Evolutionary conservation across 2,113 vertebrate species (phyloP), one percentile per base, ranked within the genome.

Genomic region (Chiloscyllium plagiosum): DNA sequence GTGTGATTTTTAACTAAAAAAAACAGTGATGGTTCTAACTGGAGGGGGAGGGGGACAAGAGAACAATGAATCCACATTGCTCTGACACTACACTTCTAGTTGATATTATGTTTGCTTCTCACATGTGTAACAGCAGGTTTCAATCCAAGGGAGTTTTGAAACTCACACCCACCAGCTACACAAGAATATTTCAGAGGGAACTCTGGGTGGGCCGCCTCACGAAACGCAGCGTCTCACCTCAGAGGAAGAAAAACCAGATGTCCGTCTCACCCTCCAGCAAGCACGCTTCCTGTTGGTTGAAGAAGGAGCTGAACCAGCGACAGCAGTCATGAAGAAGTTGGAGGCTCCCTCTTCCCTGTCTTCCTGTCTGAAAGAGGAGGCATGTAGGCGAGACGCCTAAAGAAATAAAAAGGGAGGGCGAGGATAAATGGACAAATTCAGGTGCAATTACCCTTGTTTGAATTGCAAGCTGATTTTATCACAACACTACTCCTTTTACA

Each of bases 251-350:
- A 95, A 95, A 52, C 94, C 94, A 26, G 94, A 72, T 50, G 94
- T 95, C 94, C 94, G 94, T 37, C 94, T 95, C 68, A 95, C 94
- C 94, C 94, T 95, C 94, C 94, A 95, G 94, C 94, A 95, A 95
- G 94, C 69, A 47, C 94, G 94, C 68, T 72, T 95, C 69, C 94
- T 95, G 94, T 47, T 72, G 94, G 94, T 42, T 52, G 94, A 95
- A 47, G 93, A 70, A 42, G 94, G 94, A 52, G 94, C 22, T 95
- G 94, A 69, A 95, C 52, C 66, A 52, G 37, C 47, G 94, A 93
- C 89, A 37, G 89, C 66, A 93, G 89, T 66, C 89, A 72, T 76
- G 94, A 95, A 95, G 94, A 95, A 76, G 26, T 76, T 95, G 94
- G 94, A 95, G 20, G 94, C 68, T 50, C 94, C 94, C 94, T 95